These are phyloP conservation scores for Penelope pileata DNA, from an alignment of 2,113 vertebrate genomes.

Conservation along the genomic window DNA sequence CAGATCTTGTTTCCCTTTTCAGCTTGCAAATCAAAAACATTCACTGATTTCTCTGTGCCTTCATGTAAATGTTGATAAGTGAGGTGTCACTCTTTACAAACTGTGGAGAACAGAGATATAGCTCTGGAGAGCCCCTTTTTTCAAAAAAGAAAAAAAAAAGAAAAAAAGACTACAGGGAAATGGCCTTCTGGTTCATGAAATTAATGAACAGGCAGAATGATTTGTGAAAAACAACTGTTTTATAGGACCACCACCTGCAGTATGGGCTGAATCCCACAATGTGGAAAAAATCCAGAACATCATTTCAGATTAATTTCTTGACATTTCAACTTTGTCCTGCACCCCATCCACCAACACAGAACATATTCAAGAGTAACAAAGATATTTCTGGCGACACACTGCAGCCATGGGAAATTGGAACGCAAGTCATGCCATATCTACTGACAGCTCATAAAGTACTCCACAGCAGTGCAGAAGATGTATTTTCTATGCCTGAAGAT, in stretches of 20 bases:
- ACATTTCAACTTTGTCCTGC: slow-evolving; percentile 53
- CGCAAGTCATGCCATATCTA: slow-evolving; percentile 42
- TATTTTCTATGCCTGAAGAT: slow-evolving; percentile 58
- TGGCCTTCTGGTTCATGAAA: not conserved
- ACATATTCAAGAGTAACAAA: slow-evolving; percentile 50
- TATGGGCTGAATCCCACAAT: not conserved
- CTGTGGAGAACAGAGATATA: not conserved
- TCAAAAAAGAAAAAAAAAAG: not conserved
- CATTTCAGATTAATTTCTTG: slow-evolving; percentile 55
- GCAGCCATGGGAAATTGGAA: slow-evolving; percentile 54
- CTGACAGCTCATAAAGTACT: slow-evolving; percentile 68
- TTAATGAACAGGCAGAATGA: slow-evolving; percentile 61
- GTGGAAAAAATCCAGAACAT: slow-evolving; percentile 50
- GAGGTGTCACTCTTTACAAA: not conserved
- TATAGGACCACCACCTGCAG: slow-evolving; percentile 60
- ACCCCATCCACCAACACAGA: slow-evolving; percentile 44
- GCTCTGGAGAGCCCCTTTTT: not conserved
- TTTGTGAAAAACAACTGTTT: slow-evolving; percentile 62
- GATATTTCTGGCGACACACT: slow-evolving; percentile 39
- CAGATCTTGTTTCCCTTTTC: not conserved
- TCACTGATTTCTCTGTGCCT: not conserved
- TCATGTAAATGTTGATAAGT: not conserved
- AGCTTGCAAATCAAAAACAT: not conserved
- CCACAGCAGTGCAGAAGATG: slow-evolving; percentile 34
- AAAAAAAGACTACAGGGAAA: not conserved